These are phyloP conservation scores for Achlya flavicornis DNA, from an alignment of 2,888 invertebrate species.

Conservation along the genomic window DNA sequence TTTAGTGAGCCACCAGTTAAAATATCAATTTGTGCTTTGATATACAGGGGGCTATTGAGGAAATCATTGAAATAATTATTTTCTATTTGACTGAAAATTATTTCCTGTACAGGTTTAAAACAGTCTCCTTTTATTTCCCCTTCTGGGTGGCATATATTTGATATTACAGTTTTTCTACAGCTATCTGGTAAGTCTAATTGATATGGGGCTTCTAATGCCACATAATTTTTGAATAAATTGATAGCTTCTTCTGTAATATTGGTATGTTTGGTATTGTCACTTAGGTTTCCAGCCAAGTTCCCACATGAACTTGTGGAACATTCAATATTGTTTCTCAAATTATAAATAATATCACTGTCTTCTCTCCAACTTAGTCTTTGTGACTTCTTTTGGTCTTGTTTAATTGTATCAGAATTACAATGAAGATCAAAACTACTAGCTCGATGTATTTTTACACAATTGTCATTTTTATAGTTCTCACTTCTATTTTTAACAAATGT, in stretches of 20 bases:
- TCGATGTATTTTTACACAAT: conserved; percentile 56
- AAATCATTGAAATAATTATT: conserved; percentile 91
- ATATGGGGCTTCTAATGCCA: conserved; percentile 87
- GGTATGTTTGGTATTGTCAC: conserved; percentile 35
- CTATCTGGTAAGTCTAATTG: conserved; percentile 84
- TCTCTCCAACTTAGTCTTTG: conserved; percentile 56
- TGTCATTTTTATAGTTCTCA: conserved; percentile 41
- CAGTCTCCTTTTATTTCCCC: conserved; percentile 87
- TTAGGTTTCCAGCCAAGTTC: conserved; percentile 48
- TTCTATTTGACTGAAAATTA: conserved; percentile 87
- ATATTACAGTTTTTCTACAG: conserved; percentile 84
- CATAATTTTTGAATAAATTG: conserved; percentile 90
- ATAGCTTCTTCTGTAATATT: conserved; percentile 85
- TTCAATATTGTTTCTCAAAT: conserved; percentile 45
- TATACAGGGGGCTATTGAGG: conserved; percentile 92
- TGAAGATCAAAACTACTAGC: conserved; percentile 69
- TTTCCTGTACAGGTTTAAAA: conserved; percentile 89
- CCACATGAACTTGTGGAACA: conserved; percentile 64
- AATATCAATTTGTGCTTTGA: conserved; percentile 96
- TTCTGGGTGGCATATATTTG: conserved; percentile 87
- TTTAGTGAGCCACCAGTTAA: conserved; percentile 91
- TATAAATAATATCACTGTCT: conserved; percentile 39
- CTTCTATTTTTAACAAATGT: conserved; percentile 39
- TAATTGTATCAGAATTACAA: conserved; percentile 43
- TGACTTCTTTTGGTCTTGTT: conserved; percentile 39